Evolutionary conservation across 2,113 vertebrate genomes (phyloP).

Genomic region (Mustela nigripes): DNA sequence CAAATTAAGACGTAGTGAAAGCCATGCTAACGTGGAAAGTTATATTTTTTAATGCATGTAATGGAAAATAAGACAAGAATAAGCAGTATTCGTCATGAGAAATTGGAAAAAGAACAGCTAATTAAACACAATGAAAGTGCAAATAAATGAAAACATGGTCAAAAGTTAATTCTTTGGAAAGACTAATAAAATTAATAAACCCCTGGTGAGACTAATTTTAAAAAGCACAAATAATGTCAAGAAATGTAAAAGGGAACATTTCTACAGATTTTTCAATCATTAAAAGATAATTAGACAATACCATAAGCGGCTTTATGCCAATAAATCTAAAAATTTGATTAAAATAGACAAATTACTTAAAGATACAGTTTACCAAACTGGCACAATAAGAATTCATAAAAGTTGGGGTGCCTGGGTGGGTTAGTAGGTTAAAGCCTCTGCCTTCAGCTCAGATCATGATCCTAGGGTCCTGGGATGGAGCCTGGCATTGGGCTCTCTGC

Average conservation of each 20-base stretch:
- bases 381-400: neutral
- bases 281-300: neutral
- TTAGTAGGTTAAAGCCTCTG: no score
- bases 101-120: neutral
- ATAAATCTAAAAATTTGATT: neutral
- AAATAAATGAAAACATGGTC: slow-evolving; percentile 8
- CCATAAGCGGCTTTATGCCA: neutral
- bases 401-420: neutral
- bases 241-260: neutral
- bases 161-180: slow-evolving; percentile 40
- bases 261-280: neutral
- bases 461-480: no score
- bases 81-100: neutral
- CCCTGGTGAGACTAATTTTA: neutral
- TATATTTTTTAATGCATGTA: neutral
- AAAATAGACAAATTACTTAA: neutral
- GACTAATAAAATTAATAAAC: neutral
- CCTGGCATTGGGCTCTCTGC: no score
- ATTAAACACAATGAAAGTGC: neutral
- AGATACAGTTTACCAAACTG: neutral
- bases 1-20: neutral
- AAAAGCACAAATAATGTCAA: neutral
- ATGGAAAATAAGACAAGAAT: slow-evolving; percentile 24
- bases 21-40: neutral
- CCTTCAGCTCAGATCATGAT: no score